Conservation (phyloP, 2,888 invertebrate species). For the Scotopteryx bipunctaria region DNA sequence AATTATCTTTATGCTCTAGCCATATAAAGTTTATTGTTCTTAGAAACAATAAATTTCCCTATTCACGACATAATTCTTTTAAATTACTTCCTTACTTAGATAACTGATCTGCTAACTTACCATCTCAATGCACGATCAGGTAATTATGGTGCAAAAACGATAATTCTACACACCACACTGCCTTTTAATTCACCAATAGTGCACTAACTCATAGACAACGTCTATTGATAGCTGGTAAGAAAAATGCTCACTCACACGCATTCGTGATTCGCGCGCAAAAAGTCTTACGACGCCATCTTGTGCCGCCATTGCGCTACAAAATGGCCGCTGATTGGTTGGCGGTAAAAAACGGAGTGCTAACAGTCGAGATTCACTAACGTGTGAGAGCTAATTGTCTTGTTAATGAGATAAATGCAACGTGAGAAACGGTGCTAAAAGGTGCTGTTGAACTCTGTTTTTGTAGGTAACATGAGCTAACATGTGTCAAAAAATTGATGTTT, state of each 20-base stretch:
- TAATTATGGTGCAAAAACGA: slow-evolving; percentile 19
- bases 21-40: too few relatives aligned
- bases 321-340: slow-evolving; percentile 66
- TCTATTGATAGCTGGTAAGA: slow-evolving; percentile 33
- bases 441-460: neutral
- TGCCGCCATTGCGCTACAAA: slow-evolving; percentile 48
- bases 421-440: slow-evolving; percentile 13
- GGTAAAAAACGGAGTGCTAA: slow-evolving; percentile 66
- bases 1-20: too few relatives aligned
- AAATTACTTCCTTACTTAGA: slow-evolving; percentile 8
- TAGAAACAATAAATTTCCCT: neutral
- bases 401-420: slow-evolving; percentile 30
- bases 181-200: slow-evolving; percentile 20
- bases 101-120: slow-evolving; percentile 13
- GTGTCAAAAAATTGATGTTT: too few relatives aligned
- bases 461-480: too few relatives aligned
- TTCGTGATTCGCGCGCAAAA: slow-evolving; percentile 47
- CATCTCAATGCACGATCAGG: slow-evolving; percentile 10
- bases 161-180: slow-evolving; percentile 5
- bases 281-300: slow-evolving; percentile 61
- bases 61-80: neutral
- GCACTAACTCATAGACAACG: slow-evolving; percentile 20
- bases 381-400: slow-evolving; percentile 65
- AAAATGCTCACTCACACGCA: slow-evolving; percentile 39
- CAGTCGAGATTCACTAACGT: slow-evolving; percentile 73